Base-by-base conservation (phyloP, 2,888 invertebrate genomes). In the Andrena marginata region DNA sequence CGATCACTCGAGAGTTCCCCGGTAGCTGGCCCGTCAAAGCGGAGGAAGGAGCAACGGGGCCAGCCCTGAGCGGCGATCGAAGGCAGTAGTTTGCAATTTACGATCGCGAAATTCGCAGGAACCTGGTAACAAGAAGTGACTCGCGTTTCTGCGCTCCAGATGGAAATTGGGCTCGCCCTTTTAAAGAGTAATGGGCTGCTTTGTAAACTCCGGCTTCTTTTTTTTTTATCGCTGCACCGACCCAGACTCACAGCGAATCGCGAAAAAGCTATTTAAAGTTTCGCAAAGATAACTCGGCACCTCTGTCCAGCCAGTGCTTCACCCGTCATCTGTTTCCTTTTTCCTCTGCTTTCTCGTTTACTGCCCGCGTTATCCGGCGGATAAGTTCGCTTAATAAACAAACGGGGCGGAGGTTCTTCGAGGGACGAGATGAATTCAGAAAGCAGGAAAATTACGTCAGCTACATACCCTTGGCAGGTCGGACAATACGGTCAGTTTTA, bases 261-360 rank as follows among this genome's bases (percentile, higher is more conserved):
- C 59, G 74, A 68, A 54, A 51, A 70, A 78, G 70, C 83, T 73
- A 72, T 82, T 82, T 82, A 81, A 82, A 82, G 59, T 82, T 82
- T 72, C 51, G 35, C 64, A 33, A 59, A 72, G 82, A 82, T 82
- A 82, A 82, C 65, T 26, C 6, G 13, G 51, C 33, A 67, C 67
- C 62, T 63, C 70, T 68, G 56, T 67, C 35, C 35, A 16, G 33
- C 49, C 5, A 54, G 60, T 35, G 73, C 31, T 48, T 56, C n/a
- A 31, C 20, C 60, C 64, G 51, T 23, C 60, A 33, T 56, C 68
- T 26, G 23, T 78, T 48, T 59, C 63, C 31, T 29, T 63, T 56
- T 48, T 16, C 63, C 10, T 26, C 20, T 20, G 10, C 23, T 56
- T 56, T 23, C 51, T 54, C 7, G 33, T 63, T 54, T 8, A 33